Conservation (phyloP, 2,888 invertebrate species). For the Endotricha flammealis region DNA sequence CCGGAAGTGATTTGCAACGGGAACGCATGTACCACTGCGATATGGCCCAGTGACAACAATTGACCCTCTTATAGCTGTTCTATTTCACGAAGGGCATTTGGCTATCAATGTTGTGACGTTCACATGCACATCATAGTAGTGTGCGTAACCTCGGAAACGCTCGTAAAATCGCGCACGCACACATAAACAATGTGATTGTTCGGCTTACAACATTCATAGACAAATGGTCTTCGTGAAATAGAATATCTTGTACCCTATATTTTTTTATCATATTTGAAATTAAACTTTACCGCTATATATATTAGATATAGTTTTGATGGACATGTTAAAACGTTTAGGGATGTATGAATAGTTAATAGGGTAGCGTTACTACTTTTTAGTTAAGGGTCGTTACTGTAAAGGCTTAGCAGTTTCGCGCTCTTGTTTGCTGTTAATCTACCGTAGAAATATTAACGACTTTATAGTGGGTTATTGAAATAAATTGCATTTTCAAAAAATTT, state of each 20-base stretch:
- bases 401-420: slow-evolving; percentile 39
- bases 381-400: slow-evolving; percentile 51
- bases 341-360: slow-evolving; percentile 48
- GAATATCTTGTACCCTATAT: too few relatives aligned
- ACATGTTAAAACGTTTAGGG: slow-evolving; percentile 26
- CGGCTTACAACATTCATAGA: too few relatives aligned
- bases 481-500: too few relatives aligned
- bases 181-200: too few relatives aligned
- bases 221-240: too few relatives aligned
- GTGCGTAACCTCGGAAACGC: too few relatives aligned
- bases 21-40: slow-evolving; percentile 66
- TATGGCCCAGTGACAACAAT: slow-evolving; percentile 64
- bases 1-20: slow-evolving; percentile 79
- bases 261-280: slow-evolving; percentile 36
- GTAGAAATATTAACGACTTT: slow-evolving; percentile 14
- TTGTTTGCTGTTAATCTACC: slow-evolving; percentile 26
- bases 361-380: slow-evolving; percentile 49
- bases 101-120: too few relatives aligned
- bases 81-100: too few relatives aligned
- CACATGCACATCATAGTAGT: too few relatives aligned
- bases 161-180: too few relatives aligned
- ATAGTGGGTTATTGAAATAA: too few relatives aligned
- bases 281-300: slow-evolving; percentile 34
- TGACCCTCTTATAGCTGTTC: slow-evolving; percentile 61
- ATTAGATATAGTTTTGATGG: slow-evolving; percentile 34